These are phyloP conservation scores for Triplophysa tibetana DNA, from an alignment of 2,113 vertebrate species.

Conservation along the genomic window DNA sequence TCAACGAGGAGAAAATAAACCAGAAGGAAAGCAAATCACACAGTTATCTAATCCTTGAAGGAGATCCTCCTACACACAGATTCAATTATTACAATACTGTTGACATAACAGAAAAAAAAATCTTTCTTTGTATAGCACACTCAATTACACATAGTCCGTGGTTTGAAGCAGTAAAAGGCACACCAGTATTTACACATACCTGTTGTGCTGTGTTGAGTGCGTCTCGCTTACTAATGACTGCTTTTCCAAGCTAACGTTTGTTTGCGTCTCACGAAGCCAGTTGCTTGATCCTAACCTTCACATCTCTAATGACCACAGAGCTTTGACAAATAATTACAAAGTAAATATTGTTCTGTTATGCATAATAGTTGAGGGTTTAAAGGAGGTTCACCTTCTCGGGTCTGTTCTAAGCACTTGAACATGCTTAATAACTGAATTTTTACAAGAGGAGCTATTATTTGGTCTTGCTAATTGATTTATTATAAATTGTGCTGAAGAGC, in stretches of 20 bases:
- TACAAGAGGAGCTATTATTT: neutral
- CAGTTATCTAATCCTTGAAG: neutral
- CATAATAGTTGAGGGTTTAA: neutral
- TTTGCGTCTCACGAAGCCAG: neutral
- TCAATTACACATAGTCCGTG: neutral
- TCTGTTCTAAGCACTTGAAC: neutral
- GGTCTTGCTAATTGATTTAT: neutral
- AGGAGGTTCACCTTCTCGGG: neutral
- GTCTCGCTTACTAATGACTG: neutral
- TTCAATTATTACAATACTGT: neutral
- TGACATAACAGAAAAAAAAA: conserved; percentile 13
- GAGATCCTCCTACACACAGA: neutral
- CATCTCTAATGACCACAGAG: too few relatives aligned
- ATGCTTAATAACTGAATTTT: neutral
- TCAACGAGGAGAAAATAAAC: neutral
- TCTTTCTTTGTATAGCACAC: conserved; percentile 2
- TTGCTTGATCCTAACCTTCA: neutral
- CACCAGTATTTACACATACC: conserved; percentile 4
- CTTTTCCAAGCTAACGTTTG: neutral
- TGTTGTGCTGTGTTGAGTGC: neutral
- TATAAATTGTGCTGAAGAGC: neutral
- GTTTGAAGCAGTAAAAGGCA: neutral
- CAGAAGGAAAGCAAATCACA: conserved; percentile 11
- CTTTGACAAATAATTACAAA: neutral
- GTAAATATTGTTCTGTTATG: neutral